Base-by-base conservation (phyloP, 2,888 invertebrate species). In the Laspeyria flexula region DNA sequence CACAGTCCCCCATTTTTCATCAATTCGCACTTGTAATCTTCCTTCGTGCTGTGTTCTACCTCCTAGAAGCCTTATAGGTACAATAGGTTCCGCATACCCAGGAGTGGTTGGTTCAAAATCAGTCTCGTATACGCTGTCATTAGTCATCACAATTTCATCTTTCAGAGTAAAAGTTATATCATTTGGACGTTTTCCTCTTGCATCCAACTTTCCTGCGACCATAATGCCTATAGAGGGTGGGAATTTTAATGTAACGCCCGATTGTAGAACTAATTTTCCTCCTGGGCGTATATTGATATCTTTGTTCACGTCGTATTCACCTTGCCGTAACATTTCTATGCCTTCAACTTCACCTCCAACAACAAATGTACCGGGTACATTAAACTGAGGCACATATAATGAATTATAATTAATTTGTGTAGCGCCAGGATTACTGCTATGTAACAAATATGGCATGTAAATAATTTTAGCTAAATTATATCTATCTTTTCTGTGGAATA, bases 301-400 rank as follows among this genome's bases (percentile, higher is more conserved):
- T 73, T 97, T 95, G 52, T 96, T 96, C 0, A 99, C 99, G 6
- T 95, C 94, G 79, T 99, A 99, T 67, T 97, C 96, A 10, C 98
- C 98, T 45, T 95, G 90, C n/a, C 94, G 93, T 30, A 98, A 90
- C 65, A 94, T 94, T 90, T 97, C 97, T 73, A 96, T 95, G 0
- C 99, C 99, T 82, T 97, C 98, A 0, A 99, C 97, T 85, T 98
- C 98, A 12, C 99, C 99, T 0, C 98, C 98, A 10, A 98, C 95
- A 34, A 94, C 85, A 71, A 95, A 95, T 0, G 95, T 94, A 25
- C 95, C 95, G 5, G 94, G 94, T 18, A 94, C 93, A 48, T 95
- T 94, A 77, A 98, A 97, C 65, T 95, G 94, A 0, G 97, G 96
- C 0, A 97, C 96, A 72, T 95, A 96, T 1, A 95, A 93, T 4